Percentiles rank a stretch among this genome's conserved stretches.
These are phyloP conservation scores for Alcedo quadribrachys DNA, from an alignment of 2,797 vertebrate species.

Conservation along the genomic window DNA sequence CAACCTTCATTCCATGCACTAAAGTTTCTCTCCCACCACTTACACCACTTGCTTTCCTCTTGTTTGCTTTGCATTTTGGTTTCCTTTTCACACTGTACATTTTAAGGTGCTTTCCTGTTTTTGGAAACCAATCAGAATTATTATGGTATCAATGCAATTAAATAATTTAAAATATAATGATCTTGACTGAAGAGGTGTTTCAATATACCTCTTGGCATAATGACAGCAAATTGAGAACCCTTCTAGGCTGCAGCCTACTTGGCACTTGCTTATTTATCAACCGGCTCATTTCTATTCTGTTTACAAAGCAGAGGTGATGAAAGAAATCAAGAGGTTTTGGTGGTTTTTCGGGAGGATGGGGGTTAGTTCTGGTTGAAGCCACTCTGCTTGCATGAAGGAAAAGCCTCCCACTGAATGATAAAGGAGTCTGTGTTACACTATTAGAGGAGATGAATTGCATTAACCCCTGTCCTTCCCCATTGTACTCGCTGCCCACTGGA, in stretches of 20 bases:
- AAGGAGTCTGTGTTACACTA: conserved; percentile 76
- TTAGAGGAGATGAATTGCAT: conserved; percentile 82
- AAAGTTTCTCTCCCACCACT: neutral
- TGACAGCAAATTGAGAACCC: conserved; percentile 29
- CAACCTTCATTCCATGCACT: fast-evolving
- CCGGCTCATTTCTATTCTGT: conserved; percentile 42
- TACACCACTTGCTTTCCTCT: neutral
- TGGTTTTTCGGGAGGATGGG: neutral
- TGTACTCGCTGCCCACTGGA: conserved; percentile 86
- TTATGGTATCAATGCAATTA: neutral
- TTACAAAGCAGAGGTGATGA: conserved; percentile 39
- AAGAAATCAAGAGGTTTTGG: neutral
- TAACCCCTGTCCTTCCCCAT: conserved; percentile 83
- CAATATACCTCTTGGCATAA: conserved; percentile 48
- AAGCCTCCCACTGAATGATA: conserved; percentile 57
- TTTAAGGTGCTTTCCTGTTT: neutral
- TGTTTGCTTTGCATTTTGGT: neutral
- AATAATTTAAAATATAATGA: conserved; percentile 51
- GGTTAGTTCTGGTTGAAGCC: neutral
- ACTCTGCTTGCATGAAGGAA: conserved; percentile 1
- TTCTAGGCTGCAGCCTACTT: conserved; percentile 24
- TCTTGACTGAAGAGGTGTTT: conserved; percentile 67
- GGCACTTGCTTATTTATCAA: conserved; percentile 33
- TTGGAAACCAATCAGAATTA: neutral
- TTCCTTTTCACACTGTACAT: neutral